Conservation (phyloP, 2,888 invertebrate genomes). For the Tetropium fuscum region DNA sequence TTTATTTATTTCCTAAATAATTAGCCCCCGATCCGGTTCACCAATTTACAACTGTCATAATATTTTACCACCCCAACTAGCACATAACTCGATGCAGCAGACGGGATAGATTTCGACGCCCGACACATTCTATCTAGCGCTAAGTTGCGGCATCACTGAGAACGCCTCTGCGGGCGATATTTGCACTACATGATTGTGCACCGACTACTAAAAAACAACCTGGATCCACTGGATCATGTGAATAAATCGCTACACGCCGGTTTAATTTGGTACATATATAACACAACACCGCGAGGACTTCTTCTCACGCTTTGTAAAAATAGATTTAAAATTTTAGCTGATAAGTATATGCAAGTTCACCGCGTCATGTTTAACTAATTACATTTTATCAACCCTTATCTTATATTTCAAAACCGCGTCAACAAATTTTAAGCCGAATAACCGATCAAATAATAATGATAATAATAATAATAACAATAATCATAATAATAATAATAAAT, state of each 20-base stretch:
- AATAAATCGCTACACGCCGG: conserved; percentile 17
- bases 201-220: conserved; percentile 34
- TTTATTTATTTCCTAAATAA: conserved; percentile 26
- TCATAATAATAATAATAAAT: too few species aligned
- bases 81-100: conserved; percentile 14
- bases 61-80: conserved; percentile 3
- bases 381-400: too few species aligned
- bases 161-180: conserved; percentile 31
- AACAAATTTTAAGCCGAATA: too few species aligned
- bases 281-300: conserved; percentile 2
- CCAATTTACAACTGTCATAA: conserved; percentile 29
- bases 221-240: conserved; percentile 26
- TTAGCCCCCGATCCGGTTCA: conserved; percentile 25
- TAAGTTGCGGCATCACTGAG: conserved; percentile 23
- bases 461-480: too few species aligned
- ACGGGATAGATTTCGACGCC: conserved; percentile 5
- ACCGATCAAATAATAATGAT: too few species aligned
- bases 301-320: conserved; percentile 6
- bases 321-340: too few species aligned
- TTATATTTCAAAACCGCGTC: too few species aligned
- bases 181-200: conserved; percentile 32
- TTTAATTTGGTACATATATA: conserved; percentile 17
- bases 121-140: conserved; percentile 10
- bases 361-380: too few species aligned
- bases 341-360: too few species aligned